These are phyloP conservation scores for Corvus cornix DNA, from an alignment of 2,113 vertebrate species.

Conservation along the genomic window DNA sequence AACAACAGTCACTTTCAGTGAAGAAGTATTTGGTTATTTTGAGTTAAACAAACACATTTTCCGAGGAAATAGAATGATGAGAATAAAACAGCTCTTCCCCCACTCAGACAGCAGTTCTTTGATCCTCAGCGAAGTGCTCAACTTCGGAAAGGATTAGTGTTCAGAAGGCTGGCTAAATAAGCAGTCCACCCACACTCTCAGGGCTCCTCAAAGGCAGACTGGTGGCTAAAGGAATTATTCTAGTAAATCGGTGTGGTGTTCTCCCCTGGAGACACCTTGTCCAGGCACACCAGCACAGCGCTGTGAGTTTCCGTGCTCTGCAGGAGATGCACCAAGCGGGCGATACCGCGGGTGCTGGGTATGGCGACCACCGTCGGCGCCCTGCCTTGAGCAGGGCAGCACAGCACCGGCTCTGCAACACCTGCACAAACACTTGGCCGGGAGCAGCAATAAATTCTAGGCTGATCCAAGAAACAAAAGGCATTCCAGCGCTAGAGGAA, in stretches of 20 bases:
- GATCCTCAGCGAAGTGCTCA: background rate
- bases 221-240: background rate
- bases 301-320: accelerated
- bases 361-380: background rate
- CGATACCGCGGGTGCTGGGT: too few relatives aligned
- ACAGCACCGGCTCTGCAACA: background rate
- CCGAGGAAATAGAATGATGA: background rate
- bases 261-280: background rate
- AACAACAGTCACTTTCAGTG: background rate
- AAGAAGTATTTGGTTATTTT: background rate
- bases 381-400: background rate
- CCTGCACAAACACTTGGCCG: background rate
- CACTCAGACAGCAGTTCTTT: background rate
- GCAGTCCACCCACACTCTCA: background rate
- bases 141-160: accelerated
- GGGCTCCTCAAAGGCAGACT: background rate
- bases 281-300: accelerated
- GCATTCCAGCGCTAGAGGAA: accelerated
- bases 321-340: accelerated
- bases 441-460: background rate
- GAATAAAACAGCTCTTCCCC: background rate
- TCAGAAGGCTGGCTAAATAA: background rate
- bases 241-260: accelerated
- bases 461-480: background rate
- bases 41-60: background rate